These are phyloP conservation scores for Gallinago jamesoni DNA, from an alignment of 2,113 vertebrate species.

Conservation along the genomic window DNA sequence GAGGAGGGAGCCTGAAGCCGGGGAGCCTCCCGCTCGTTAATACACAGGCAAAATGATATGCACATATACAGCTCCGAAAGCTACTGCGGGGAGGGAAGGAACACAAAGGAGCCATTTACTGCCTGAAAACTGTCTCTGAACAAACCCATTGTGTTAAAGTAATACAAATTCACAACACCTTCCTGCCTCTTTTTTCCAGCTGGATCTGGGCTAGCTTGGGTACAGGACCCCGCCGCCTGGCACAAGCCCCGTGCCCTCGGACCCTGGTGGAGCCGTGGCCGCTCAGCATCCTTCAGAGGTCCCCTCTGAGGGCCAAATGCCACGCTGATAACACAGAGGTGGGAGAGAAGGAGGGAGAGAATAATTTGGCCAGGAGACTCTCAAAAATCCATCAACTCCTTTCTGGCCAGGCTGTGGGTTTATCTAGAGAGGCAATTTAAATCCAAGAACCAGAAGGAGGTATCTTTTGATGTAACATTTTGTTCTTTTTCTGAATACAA, in stretches of 20 bases:
- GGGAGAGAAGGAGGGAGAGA: background rate
- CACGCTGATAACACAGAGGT: background rate
- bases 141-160: slow-evolving; percentile 65
- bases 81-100: slow-evolving; percentile 20
- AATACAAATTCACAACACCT: slow-evolving; percentile 69
- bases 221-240: background rate
- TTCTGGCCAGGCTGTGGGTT: slow-evolving; percentile 12
- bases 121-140: slow-evolving; percentile 68
- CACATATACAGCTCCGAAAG: background rate
- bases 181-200: slow-evolving; percentile 47
- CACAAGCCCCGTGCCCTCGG: background rate
- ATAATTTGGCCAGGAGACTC: background rate
- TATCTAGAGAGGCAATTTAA: slow-evolving; percentile 38
- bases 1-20: background rate
- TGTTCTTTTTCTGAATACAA: slow-evolving; percentile 57
- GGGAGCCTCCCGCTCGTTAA: background rate
- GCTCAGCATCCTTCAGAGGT: background rate
- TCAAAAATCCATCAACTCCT: slow-evolving; percentile 31
- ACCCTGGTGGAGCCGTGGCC: background rate
- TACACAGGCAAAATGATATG: slow-evolving; percentile 40
- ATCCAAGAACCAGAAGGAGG: slow-evolving; percentile 40
- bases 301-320: background rate
- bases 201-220: background rate
- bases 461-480: slow-evolving; percentile 63
- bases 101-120: slow-evolving; percentile 59